Evolutionary conservation across 2,888 invertebrate genomes (phyloP), one percentile per base, ranked within the genome.

Genomic region (Monochamus alternatus): DNA sequence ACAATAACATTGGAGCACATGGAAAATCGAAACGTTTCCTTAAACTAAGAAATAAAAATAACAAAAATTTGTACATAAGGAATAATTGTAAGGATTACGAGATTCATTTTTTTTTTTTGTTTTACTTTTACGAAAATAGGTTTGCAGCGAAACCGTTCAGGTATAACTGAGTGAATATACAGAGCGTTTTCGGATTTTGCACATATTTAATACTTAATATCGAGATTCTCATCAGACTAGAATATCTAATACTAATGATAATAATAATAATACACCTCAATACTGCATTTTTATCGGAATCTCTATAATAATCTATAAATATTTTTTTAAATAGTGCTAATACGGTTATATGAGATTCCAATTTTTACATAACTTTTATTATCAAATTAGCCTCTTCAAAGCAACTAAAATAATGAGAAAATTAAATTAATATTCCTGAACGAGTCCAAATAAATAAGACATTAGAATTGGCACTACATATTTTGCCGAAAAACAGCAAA

Each of bases 221-320:
- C n/a, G 68, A 68, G 60, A 69, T 69, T 69, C 69, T 59, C 31
- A 60, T 43, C 22, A 22, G 59, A 69, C 69, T 69, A 69, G 69
- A 69, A 30, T 9, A 59, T 44, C 68, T 59, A 69, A 14, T 44
- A 31, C 68, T 68, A 68, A 43, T 58, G 58, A 30, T 43, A 55
- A 51, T 51, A 60, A 60, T 60, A 60, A 30, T 55, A 55, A 32
- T 60, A 32, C 10, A 38, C 38, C 32, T 30, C 38, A 60, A 60
- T 32, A 32, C 60, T 60, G 60, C 30, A 31, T 14, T 10, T 60
- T 30, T 55, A 55, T 8, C 3, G n/a, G 14, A 55, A 38, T 38
- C 38, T 38, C 38, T 2, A 7, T 38, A 38, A 38, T 7, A 38
- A 38, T 38, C 4, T 38, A 38, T 38, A 7, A 22, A 38, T 38